These are phyloP conservation scores for Carterocephalus palaemon DNA, from an alignment of 2,888 invertebrate genomes.

Conservation along the genomic window DNA sequence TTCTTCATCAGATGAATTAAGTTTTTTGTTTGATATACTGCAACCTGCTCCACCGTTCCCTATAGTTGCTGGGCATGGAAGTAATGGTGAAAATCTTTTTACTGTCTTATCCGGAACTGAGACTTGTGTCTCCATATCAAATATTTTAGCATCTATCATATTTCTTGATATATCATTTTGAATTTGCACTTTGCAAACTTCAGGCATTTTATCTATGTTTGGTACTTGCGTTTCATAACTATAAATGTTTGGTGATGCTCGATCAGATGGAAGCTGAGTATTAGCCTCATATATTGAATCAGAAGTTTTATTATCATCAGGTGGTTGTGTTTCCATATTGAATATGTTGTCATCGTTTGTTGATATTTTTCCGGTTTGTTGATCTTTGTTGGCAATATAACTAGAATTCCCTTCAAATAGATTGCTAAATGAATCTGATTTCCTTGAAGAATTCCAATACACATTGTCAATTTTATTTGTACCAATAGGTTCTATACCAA, in stretches of 20 bases:
- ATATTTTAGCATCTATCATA: constrained; percentile 45
- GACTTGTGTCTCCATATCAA: constrained; percentile 35
- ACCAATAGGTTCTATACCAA: constrained; percentile 50
- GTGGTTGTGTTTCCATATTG: constrained; percentile 54
- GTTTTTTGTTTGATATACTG: constrained; percentile 30
- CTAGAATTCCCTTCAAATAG: constrained; percentile 36
- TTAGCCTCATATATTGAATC: constrained; percentile 51
- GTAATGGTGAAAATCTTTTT: constrained; percentile 4
- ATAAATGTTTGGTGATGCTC: constrained; percentile 24
- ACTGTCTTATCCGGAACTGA: not conserved
- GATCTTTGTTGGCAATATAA: not conserved
- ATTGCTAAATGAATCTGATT: constrained; percentile 51
- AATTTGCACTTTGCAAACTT: constrained; percentile 45
- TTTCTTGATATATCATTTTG: constrained; percentile 50
- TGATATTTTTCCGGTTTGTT: constrained; percentile 28
- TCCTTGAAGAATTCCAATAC: constrained; percentile 57
- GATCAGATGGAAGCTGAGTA: constrained; percentile 37
- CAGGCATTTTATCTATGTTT: constrained; percentile 40
- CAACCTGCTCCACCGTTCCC: constrained; percentile 27
- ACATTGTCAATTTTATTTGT: constrained; percentile 53
- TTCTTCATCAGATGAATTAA: constrained; percentile 51
- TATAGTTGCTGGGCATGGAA: constrained; percentile 16
- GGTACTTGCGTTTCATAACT: constrained; percentile 37
- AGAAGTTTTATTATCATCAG: constrained; percentile 36
- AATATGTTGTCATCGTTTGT: constrained; percentile 35